Evolutionary conservation across 2,797 vertebrate species (phyloP).

Genomic region (Acrocephalus scirpaceus): DNA sequence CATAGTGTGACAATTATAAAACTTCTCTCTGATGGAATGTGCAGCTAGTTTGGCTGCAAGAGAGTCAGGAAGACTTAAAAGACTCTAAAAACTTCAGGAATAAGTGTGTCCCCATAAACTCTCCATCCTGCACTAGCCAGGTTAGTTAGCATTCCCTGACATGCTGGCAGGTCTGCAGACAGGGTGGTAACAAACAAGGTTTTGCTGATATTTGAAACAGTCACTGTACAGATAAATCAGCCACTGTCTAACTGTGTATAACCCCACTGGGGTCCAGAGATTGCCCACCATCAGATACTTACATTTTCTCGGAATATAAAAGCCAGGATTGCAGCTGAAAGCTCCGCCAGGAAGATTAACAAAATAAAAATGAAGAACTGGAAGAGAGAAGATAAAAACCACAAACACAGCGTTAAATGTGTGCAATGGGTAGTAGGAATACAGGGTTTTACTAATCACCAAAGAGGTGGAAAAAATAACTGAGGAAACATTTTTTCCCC

Average conservation of each 20-base stretch:
- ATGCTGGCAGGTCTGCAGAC: neutral
- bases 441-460: neutral
- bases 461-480: neutral
- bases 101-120: neutral
- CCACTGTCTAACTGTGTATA: neutral
- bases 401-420: neutral
- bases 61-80: neutral
- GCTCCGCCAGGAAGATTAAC: constrained; percentile 92
- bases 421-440: neutral
- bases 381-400: constrained; percentile 5
- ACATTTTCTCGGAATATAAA: constrained; percentile 94
- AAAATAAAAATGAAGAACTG: constrained; percentile 96
- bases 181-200: neutral
- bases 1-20: neutral
- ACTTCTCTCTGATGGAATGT: neutral
- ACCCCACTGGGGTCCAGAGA: neutral
- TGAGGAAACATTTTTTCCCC: neutral
- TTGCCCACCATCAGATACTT: constrained; percentile 61
- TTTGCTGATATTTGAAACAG: neutral
- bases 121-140: neutral
- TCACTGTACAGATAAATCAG: neutral
- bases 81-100: neutral
- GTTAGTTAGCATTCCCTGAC: neutral
- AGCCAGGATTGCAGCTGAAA: constrained; percentile 90
- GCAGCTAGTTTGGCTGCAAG: neutral